A percentile compares a stretch with the other conserved stretches of the same genome.
phyloP scores from a whole-genome alignment of 2,113 vertebrate species.

The Bos javanicus region DNA sequence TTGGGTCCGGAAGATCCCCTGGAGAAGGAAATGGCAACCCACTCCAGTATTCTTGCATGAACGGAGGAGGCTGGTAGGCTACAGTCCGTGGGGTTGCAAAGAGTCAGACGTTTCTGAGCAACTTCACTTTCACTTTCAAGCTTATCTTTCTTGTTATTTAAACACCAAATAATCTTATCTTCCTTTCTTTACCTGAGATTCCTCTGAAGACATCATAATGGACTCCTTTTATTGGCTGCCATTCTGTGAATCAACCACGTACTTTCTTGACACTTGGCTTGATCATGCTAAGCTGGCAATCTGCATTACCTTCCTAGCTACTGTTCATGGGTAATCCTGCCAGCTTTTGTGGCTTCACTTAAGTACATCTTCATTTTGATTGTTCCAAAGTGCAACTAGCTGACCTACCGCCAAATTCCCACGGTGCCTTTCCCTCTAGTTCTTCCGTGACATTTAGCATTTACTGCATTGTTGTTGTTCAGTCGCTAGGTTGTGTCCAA shows the following conservation, averaged over 20 bases:
- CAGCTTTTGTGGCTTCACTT: background rate
- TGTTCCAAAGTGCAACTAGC: background rate
- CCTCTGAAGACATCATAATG: background rate
- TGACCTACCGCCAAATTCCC: background rate
- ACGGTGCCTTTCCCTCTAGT: fast-evolving
- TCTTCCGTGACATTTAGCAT: background rate
- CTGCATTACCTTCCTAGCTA: background rate
- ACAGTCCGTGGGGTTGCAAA: background rate
- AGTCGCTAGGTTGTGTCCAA: background rate
- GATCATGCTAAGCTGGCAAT: background rate
- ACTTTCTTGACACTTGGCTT: background rate
- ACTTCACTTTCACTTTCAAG: background rate
- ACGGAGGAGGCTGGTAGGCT: background rate
- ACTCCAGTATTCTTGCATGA: background rate
- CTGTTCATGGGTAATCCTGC: background rate
- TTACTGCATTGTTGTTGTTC: background rate
- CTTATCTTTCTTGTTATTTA: background rate
- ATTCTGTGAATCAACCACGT: background rate
- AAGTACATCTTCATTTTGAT: background rate
- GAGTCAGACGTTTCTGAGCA: background rate
- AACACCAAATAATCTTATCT: background rate
- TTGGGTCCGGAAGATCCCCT: background rate
- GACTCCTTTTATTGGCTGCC: background rate
- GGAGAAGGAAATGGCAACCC: background rate
- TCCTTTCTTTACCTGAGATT: background rate